phyloP scores from a whole-genome alignment of 2,797 vertebrate genomes.

The Crocodylus rhombifer region DNA sequence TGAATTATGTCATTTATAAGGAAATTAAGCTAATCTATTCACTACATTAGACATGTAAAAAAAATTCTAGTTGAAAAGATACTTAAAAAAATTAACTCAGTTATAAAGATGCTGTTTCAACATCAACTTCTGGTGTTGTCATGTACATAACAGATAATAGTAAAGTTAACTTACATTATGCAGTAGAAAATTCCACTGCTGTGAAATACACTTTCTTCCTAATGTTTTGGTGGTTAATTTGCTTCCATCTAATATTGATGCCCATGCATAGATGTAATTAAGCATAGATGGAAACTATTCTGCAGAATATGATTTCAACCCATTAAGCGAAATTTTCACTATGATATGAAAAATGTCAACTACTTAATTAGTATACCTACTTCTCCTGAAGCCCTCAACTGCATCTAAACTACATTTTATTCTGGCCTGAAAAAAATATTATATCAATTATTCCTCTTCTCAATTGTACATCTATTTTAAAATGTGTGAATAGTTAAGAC shows the following conservation, averaged over 20 bases:
- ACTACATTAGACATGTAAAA: background rate
- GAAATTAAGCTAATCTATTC: background rate
- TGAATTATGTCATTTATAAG: background rate
- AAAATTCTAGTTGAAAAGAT: background rate
- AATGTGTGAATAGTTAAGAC: conserved; percentile 69
- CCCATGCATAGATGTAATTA: conserved; percentile 60
- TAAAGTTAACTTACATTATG: background rate
- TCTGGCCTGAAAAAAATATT: conserved; percentile 56
- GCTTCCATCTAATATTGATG: conserved; percentile 52
- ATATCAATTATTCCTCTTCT: conserved; percentile 63
- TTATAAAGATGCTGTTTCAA: background rate
- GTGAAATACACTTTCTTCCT: conserved; percentile 19
- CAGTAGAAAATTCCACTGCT: conserved; percentile 18
- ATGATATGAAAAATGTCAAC: conserved; percentile 64
- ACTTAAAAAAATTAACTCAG: background rate
- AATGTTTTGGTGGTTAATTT: conserved; percentile 43
- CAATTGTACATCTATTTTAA: conserved; percentile 66
- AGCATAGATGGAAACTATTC: conserved; percentile 42
- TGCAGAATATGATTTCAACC: conserved; percentile 47
- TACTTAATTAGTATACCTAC: conserved; percentile 73
- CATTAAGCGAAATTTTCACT: conserved; percentile 67
- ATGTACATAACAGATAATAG: background rate
- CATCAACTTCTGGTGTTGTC: background rate
- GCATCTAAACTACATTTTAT: conserved; percentile 56
- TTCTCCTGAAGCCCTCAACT: conserved; percentile 48